phyloP scores from a whole-genome alignment of 2,888 invertebrate species.

The Gymnocheta viridis region DNA sequence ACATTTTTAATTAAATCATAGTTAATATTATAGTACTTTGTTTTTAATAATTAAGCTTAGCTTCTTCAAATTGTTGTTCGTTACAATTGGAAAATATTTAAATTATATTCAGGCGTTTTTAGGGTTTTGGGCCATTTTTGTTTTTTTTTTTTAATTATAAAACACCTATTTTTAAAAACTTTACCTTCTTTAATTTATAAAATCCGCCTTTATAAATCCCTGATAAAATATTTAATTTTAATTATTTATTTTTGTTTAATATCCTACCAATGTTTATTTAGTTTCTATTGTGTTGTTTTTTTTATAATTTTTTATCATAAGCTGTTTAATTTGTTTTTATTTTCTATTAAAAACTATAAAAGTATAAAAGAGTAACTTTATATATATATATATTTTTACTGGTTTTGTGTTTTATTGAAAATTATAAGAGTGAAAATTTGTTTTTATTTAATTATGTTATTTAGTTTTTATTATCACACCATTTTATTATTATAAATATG shows the following conservation, averaged over 20 bases:
- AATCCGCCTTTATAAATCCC: slow-evolving; percentile 75
- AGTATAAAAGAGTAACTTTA: slow-evolving; percentile 72
- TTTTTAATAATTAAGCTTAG: slow-evolving; percentile 48
- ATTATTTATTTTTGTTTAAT: slow-evolving; percentile 53
- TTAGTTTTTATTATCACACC: slow-evolving; percentile 77
- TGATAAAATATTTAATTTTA: slow-evolving; percentile 74
- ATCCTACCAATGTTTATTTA: slow-evolving; percentile 57
- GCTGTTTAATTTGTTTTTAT: slow-evolving; percentile 71
- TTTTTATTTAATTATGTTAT: slow-evolving; percentile 60
- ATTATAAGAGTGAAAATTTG: slow-evolving; percentile 63
- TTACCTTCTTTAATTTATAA: slow-evolving; percentile 62
- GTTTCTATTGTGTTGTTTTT: slow-evolving; percentile 37
- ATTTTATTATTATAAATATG: slow-evolving; percentile 76
- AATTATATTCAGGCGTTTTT: slow-evolving; percentile 34
- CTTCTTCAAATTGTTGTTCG: slow-evolving; percentile 53
- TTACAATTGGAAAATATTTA: slow-evolving; percentile 41
- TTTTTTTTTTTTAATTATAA: slow-evolving; percentile 56
- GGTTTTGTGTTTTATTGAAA: slow-evolving; percentile 62
- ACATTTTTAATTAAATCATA: slow-evolving; percentile 11
- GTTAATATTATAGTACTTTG: slow-evolving; percentile 7
- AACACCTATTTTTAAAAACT: slow-evolving; percentile 26
- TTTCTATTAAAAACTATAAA: slow-evolving; percentile 71
- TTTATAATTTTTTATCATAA: slow-evolving; percentile 55
- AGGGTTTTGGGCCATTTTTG: slow-evolving; percentile 56
- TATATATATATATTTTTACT: slow-evolving; percentile 35